Evolutionary conservation across 2,797 vertebrate species (phyloP).

Genomic region (Orestias chungarensis): DNA sequence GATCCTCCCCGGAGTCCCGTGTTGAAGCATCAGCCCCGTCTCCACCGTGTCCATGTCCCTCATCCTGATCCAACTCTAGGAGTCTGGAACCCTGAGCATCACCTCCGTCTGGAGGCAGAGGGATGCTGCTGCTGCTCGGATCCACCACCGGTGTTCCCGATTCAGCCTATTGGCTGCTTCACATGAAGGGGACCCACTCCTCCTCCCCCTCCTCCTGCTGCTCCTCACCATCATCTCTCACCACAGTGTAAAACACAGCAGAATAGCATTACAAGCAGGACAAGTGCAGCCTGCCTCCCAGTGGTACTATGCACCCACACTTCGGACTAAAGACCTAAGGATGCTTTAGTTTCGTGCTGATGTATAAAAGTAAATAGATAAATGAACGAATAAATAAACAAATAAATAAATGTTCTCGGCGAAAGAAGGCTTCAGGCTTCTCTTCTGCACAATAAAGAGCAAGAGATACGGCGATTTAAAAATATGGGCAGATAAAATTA

Average conservation of each 20-base stretch:
- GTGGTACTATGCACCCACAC: background rate
- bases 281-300: background rate
- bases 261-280: background rate
- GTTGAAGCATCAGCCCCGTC: background rate
- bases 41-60: background rate
- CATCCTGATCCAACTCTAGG: background rate
- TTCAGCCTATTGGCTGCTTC: constrained; percentile 54
- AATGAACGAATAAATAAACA: background rate
- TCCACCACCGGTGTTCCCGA: constrained; percentile 40
- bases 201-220: background rate
- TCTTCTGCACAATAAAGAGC: too few species aligned
- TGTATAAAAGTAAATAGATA: background rate
- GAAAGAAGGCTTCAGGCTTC: too few species aligned
- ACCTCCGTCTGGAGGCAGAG: constrained; percentile 26
- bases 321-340: background rate
- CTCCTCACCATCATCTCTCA: background rate
- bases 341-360: background rate
- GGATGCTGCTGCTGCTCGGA: constrained; percentile 37
- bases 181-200: constrained; percentile 10
- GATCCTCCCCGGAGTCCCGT: background rate
- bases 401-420: too few species aligned
- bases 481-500: background rate
- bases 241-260: constrained; percentile 23
- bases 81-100: constrained; percentile 6
- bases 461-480: background rate